Percentiles rank a stretch among this genome's conserved stretches.
Conservation (phyloP, 2,113 vertebrate species). For the Oncorhynchus kisutch region DNA sequence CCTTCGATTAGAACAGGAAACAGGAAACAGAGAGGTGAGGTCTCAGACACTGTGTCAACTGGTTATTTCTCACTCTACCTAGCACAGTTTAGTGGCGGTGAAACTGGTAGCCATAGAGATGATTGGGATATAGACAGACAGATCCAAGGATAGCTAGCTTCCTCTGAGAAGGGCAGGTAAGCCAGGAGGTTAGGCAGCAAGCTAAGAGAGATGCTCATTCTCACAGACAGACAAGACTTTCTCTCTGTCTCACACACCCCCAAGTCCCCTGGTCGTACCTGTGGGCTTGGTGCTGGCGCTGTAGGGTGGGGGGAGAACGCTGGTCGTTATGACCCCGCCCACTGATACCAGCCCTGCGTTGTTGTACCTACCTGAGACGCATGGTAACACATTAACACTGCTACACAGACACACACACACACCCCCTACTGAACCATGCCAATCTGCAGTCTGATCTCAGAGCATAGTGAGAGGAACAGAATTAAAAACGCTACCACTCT, state of each 20-base stretch:
- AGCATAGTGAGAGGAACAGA: too few relatives aligned
- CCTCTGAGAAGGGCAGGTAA: conserved; percentile 48
- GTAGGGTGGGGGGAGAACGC: conserved; percentile 85
- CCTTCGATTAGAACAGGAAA: too few relatives aligned
- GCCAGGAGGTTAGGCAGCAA: conserved; percentile 60
- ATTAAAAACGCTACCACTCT: too few relatives aligned
- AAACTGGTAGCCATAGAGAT: too few relatives aligned
- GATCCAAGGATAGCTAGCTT: background rate
- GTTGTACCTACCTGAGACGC: conserved; percentile 92
- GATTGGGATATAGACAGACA: too few relatives aligned
- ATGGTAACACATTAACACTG: conserved; percentile 59
- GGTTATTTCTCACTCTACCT: too few relatives aligned
- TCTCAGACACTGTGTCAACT: too few relatives aligned
- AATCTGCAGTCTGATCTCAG: background rate
- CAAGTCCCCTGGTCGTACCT: conserved; percentile 76
- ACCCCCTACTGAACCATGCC: background rate
- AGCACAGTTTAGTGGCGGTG: too few relatives aligned
- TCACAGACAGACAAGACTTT: background rate
- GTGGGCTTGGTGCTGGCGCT: conserved; percentile 79
- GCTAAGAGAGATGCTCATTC: conserved; percentile 30
- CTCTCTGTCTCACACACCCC: conserved; percentile 19
- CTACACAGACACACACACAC: conserved; percentile 21
- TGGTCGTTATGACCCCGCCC: conserved; percentile 88
- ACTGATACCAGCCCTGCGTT: conserved; percentile 90
- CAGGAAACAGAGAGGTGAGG: too few relatives aligned